Evolutionary conservation across 2,888 invertebrate species (phyloP).

Genomic region (Pimpla rufipes): DNA sequence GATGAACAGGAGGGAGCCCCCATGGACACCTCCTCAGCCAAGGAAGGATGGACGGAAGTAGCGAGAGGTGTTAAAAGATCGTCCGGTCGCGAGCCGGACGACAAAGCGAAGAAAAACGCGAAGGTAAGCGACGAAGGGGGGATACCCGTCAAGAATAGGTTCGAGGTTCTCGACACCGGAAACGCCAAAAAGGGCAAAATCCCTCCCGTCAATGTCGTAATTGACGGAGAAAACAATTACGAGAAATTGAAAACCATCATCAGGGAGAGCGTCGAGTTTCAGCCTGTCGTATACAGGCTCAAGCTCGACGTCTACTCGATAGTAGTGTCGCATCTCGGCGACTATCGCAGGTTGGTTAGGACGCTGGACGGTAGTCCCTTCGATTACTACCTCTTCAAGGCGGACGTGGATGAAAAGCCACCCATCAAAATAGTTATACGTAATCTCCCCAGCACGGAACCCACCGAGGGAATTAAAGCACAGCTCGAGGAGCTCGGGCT

Average conservation of each 20-base stretch:
- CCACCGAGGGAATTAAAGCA: background rate
- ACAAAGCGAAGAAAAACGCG: background rate
- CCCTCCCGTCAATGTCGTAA: background rate
- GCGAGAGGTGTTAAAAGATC: background rate
- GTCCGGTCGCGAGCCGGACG: background rate
- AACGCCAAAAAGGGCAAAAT: background rate
- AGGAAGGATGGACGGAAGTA: background rate
- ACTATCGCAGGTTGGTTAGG: background rate
- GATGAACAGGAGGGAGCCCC: background rate
- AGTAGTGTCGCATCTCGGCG: background rate
- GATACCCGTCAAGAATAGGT: background rate
- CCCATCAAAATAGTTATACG: background rate
- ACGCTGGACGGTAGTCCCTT: background rate
- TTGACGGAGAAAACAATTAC: background rate
- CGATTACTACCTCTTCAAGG: background rate
- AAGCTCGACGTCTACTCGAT: background rate
- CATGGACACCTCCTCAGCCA: background rate
- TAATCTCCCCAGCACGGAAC: background rate
- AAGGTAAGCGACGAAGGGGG: background rate
- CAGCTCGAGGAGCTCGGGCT: background rate
- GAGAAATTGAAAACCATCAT: background rate
- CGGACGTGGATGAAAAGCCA: background rate
- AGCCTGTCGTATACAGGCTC: background rate
- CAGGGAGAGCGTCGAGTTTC: background rate
- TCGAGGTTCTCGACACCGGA: background rate